Evolutionary conservation across 1,140 invertebrate genomes (phyloP), one percentile per base, ranked within the genome.

Genomic region (Piezodorus guildinii): DNA sequence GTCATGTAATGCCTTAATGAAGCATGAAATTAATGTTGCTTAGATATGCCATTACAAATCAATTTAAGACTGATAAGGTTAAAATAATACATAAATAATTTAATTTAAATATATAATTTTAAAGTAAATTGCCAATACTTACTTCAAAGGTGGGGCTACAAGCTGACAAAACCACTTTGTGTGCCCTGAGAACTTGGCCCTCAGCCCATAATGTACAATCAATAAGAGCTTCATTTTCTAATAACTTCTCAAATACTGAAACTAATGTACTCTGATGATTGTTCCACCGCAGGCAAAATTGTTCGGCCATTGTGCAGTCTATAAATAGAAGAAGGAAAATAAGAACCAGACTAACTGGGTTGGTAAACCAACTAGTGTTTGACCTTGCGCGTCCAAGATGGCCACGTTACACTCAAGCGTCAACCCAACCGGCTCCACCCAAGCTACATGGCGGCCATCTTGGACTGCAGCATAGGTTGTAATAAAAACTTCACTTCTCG

Each of bases 121-220:
- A n/a, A n/a, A n/a, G n/a, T n/a, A n/a, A 30, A 45, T 25, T 58
- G 27, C 30, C 39, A 23, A 44, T 60, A 67, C 58, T 65, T 68
- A 76, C 76, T 68, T 77, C 72, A 69, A 80, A 79, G 68, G 77
- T 80, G 14, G 77, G 74, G 67, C 77, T 78, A 69, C 78, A 80
- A 34, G 79, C 78, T 49, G 76, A 77, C 34, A 80, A 69, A 45
- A 80, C 74, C 14, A 80, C 71, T 68, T 76, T 77, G 68, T 80
- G 79, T 59, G 79, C 79, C 67, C 76, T 76, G 10, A 80, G 61
- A 62, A 69, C 74, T 59, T 74, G 70, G 19, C 79, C 79, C 66
- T 80, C 79, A 30, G 77, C 77, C 39, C 76, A 76, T 27, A 80
- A 66, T 17, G 79, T 80, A 6, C 79, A 77, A 69, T 80, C 79